A percentile compares a stretch with the other conserved stretches of the same genome.
Conservation (phyloP, 1,140 invertebrate species). For the Pogonognathellus flavescens region DNA sequence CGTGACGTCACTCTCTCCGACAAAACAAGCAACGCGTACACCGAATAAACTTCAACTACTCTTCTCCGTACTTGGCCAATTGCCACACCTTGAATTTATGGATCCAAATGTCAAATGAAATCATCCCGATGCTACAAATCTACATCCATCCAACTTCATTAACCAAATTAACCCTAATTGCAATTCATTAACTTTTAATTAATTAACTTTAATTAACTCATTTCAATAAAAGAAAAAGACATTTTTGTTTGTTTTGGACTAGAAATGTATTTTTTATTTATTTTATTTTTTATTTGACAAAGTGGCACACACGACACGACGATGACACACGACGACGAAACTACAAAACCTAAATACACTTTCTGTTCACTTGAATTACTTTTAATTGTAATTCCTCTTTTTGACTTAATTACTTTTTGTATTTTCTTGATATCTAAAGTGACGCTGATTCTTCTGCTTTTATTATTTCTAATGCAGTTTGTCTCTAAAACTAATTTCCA, state of each 20-base stretch:
- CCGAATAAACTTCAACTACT: no score
- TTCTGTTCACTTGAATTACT: neutral
- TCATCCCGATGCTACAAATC: neutral
- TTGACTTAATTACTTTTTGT: neutral
- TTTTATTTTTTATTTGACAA: constrained; percentile 9
- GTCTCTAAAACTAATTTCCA: no score
- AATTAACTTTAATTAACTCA: neutral
- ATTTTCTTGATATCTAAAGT: neutral
- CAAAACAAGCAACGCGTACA: no score
- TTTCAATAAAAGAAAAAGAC: neutral
- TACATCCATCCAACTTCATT: neutral
- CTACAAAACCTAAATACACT: constrained; percentile 38
- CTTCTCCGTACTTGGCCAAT: no score
- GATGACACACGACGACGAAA: neutral
- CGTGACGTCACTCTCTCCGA: no score
- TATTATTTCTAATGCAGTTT: no score
- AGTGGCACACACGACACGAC: constrained; percentile 19
- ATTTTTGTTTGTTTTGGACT: constrained; percentile 2
- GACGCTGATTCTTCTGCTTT: no score
- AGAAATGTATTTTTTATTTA: constrained; percentile 36
- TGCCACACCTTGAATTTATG: constrained; percentile 43
- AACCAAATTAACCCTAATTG: neutral
- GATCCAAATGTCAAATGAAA: constrained; percentile 1
- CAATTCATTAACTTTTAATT: neutral
- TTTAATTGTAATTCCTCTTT: no score